phyloP scores from a whole-genome alignment of 2,797 vertebrate genomes.

The Babyrousa celebensis region DNA sequence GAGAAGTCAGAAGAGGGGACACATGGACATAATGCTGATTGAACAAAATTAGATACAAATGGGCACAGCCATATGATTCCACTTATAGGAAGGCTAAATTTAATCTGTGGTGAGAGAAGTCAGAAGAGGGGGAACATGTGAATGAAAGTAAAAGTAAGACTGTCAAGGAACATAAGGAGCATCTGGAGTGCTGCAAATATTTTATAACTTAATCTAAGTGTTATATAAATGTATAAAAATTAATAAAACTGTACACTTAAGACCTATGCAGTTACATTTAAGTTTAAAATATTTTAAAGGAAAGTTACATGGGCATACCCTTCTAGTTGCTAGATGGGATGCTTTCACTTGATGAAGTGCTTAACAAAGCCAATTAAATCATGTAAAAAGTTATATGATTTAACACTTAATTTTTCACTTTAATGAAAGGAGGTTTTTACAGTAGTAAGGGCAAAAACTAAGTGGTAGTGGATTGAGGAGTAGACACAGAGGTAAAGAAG shows the following conservation, averaged over 20 bases:
- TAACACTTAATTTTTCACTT: background rate
- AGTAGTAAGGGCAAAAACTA: background rate
- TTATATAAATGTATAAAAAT: constrained; percentile 13
- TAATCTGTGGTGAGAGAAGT: background rate
- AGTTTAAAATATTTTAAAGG: background rate
- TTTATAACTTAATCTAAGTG: background rate
- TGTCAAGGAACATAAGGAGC: background rate
- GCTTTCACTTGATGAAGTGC: background rate
- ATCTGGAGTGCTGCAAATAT: background rate
- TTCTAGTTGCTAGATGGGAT: background rate
- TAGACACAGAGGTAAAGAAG: background rate
- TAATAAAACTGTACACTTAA: background rate
- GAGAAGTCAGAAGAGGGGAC: background rate
- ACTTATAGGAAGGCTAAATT: background rate
- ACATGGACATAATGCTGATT: background rate
- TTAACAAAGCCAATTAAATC: background rate
- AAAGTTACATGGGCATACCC: background rate
- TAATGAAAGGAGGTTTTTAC: background rate
- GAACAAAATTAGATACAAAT: constrained; percentile 22
- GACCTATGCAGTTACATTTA: background rate
- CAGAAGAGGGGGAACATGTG: background rate
- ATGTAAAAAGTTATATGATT: background rate
- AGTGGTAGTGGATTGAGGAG: background rate
- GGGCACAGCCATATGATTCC: background rate
- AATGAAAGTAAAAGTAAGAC: background rate